Evolutionary conservation across 1,140 invertebrate species (phyloP).

Genomic region (Arctopsyche grandis): DNA sequence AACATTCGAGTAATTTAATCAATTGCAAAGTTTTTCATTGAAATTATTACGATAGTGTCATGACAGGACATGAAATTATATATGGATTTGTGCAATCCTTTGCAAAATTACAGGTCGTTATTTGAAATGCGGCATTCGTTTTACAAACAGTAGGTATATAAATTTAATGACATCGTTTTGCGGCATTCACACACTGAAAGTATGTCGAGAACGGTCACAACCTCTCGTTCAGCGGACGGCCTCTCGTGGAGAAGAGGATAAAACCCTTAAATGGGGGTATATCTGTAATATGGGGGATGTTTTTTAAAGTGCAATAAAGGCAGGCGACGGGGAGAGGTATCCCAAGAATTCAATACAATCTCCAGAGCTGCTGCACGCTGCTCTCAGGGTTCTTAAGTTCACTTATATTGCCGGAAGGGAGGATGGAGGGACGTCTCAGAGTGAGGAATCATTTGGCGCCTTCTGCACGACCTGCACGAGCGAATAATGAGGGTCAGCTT

Average conservation of each 20-base stretch:
- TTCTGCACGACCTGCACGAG: conserved; percentile 24
- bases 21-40: too few species aligned
- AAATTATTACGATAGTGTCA: too few species aligned
- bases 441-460: conserved; percentile 42
- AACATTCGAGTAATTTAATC: too few species aligned
- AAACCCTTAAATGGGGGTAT: background rate
- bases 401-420: conserved; percentile 32
- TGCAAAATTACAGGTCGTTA: too few species aligned
- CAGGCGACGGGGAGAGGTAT: conserved; percentile 20
- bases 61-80: too few species aligned
- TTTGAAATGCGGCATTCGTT: background rate
- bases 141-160: background rate
- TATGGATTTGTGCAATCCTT: too few species aligned
- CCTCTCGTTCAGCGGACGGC: background rate
- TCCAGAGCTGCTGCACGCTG: background rate
- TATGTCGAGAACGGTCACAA: background rate
- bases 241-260: background rate
- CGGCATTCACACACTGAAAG: background rate
- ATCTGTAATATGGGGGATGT: background rate
- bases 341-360: conserved; percentile 51
- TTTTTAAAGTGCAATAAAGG: conserved; percentile 49
- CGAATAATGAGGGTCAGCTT: conserved; percentile 41
- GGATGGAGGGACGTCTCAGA: conserved; percentile 9
- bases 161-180: conserved; percentile 21
- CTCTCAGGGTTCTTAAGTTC: background rate